A percentile compares a stretch with the other conserved stretches of the same genome.
Evolutionary conservation across 2,113 vertebrate genomes (phyloP).

Genomic region (Takifugu flavidus): DNA sequence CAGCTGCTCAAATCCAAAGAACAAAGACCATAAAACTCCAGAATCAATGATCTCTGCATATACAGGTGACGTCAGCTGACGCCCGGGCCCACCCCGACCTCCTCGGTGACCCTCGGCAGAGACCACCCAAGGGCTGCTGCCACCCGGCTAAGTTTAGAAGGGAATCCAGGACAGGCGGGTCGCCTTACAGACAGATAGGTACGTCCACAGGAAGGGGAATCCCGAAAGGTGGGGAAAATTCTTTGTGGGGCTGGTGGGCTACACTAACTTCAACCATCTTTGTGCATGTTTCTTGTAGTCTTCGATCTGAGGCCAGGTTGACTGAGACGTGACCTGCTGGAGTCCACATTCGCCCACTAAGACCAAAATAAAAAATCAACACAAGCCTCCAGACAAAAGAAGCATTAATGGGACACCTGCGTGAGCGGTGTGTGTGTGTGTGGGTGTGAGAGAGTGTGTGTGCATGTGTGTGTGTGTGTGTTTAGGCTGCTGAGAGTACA

Average conservation of each 20-base stretch:
- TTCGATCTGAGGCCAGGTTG: too few species aligned
- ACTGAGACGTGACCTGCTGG: too few species aligned
- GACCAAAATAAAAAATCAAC: too few species aligned
- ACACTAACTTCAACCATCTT: too few species aligned
- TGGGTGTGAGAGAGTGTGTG: not conserved
- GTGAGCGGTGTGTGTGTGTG: not conserved
- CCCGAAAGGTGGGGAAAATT: conserved; percentile 9
- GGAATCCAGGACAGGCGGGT: conserved; percentile 71
- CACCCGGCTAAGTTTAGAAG: conserved; percentile 68
- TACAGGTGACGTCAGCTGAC: not conserved
- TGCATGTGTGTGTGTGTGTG: not conserved
- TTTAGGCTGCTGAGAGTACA: conserved; percentile 14
- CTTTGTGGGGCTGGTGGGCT: not conserved
- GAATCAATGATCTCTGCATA: not conserved
- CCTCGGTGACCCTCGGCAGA: conserved; percentile 17
- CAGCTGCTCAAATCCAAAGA: too few species aligned
- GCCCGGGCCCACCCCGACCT: not conserved
- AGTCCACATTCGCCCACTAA: conserved; percentile 21
- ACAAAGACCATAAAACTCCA: not conserved
- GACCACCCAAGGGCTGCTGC: conserved; percentile 31
- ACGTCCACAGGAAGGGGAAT: conserved; percentile 4
- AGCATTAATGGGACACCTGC: conserved; percentile 26
- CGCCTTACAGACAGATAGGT: conserved; percentile 51
- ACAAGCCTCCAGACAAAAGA: not conserved
- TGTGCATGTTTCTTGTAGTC: too few species aligned